A percentile compares a stretch with the other conserved stretches of the same genome.
Conservation (phyloP, 35 echinoderm and acorn worm species). For the Eucidaris tribuloides region DNA sequence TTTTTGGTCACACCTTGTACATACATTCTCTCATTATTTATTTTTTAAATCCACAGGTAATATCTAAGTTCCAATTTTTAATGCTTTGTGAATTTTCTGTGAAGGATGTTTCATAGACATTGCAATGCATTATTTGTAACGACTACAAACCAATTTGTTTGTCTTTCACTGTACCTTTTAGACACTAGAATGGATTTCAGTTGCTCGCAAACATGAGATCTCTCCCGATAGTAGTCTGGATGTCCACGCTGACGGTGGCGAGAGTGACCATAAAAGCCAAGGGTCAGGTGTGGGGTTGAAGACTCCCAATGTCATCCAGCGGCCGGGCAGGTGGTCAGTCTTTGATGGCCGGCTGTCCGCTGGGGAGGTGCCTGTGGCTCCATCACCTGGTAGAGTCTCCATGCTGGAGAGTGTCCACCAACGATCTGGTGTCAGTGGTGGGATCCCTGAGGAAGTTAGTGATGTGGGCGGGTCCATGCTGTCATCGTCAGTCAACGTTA, state of each 20-base stretch:
- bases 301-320: constrained; percentile 32
- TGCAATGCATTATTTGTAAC: no score
- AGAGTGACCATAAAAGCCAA: neutral
- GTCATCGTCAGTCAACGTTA: constrained; percentile 47
- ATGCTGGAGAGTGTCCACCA: constrained; percentile 20
- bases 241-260: neutral
- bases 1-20: no score
- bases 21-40: no score
- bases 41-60: no score
- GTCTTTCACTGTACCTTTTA: constrained; percentile 6
- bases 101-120: no score
- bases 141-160: neutral
- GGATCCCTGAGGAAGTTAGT: neutral
- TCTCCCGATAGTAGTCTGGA: constrained; percentile 20
- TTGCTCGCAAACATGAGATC: constrained; percentile 65
- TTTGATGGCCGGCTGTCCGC: constrained; percentile 55
- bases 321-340: constrained; percentile 66
- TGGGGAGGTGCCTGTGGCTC: constrained; percentile 37
- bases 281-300: neutral
- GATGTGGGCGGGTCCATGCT: constrained; percentile 10
- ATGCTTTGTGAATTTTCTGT: no score
- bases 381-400: constrained; percentile 39
- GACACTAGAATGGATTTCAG: constrained; percentile 80
- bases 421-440: neutral
- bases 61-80: no score